A percentile compares a stretch with the other conserved stretches of the same genome.
phyloP scores from a whole-genome alignment of 2,797 vertebrate species.

The Discoglossus pictus region DNA sequence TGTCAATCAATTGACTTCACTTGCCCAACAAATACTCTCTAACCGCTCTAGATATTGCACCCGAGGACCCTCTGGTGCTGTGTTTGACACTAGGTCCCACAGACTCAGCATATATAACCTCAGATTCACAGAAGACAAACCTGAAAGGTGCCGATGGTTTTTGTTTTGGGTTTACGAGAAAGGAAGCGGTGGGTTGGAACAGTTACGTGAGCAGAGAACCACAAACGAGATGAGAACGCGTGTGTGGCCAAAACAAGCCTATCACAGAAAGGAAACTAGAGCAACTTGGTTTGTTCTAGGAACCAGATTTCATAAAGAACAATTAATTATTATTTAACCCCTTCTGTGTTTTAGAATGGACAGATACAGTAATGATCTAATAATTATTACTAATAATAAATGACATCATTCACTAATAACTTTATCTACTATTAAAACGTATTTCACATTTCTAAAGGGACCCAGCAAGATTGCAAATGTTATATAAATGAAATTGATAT shows the following conservation, averaged over 20 bases:
- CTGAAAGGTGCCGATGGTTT: constrained; percentile 64
- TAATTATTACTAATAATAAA: no score
- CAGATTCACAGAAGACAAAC: constrained; percentile 55
- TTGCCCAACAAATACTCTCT: constrained; percentile 53
- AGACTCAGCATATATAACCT: constrained; percentile 64
- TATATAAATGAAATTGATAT: no score
- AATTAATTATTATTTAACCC: neutral
- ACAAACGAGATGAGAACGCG: constrained; percentile 62
- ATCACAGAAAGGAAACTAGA: constrained; percentile 73
- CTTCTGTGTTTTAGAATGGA: no score
- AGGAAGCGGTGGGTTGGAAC: constrained; percentile 75
- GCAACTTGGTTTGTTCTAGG: constrained; percentile 56
- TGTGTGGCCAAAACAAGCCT: constrained; percentile 70
- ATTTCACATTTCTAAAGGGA: no score
- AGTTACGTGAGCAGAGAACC: constrained; percentile 67
- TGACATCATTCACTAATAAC: no score
- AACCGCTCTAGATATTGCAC: constrained; percentile 65
- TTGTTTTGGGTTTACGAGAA: constrained; percentile 81
- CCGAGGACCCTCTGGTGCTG: constrained; percentile 70
- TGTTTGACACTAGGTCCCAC: no score
- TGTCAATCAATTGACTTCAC: no score
- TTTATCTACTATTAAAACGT: no score
- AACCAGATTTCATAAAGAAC: neutral
- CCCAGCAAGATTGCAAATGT: no score
- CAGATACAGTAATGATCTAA: no score